Conservation (phyloP, 2,113 vertebrate species). For the Percina caprodes region DNA sequence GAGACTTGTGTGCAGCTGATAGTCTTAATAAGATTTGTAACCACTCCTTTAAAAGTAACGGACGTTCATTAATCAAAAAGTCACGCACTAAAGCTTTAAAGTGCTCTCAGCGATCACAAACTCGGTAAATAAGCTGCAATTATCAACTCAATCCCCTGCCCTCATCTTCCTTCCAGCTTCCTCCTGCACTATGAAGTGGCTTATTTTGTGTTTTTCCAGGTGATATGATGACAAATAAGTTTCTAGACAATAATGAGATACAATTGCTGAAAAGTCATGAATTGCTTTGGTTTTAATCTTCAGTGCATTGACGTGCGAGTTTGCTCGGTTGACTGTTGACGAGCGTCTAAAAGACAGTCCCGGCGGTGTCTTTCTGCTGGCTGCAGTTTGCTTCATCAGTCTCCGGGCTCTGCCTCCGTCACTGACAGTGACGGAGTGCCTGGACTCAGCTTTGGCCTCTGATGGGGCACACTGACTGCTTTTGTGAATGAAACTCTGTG, state of each 20-base stretch:
- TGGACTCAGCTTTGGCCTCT: conserved; percentile 20
- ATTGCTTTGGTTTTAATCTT: no score
- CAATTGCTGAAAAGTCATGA: background rate
- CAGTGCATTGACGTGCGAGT: no score
- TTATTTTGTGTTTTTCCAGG: background rate
- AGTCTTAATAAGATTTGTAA: no score
- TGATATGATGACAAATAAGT: background rate
- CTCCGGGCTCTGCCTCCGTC: conserved; percentile 7
- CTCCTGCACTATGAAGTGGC: background rate
- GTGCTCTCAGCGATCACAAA: background rate
- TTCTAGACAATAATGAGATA: no score
- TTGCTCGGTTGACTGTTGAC: background rate
- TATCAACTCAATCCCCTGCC: no score
- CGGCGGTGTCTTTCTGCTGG: background rate
- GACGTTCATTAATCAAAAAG: no score
- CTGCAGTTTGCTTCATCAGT: conserved; percentile 4
- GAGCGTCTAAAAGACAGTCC: background rate
- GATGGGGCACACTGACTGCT: conserved; percentile 30
- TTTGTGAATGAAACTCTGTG: conserved; percentile 42
- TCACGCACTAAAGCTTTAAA: no score
- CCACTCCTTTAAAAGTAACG: no score
- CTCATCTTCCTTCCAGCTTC: background rate
- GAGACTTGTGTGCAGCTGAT: no score
- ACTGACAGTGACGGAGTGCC: conserved; percentile 38
- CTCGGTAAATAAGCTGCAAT: background rate